Evolutionary conservation across 1,140 invertebrate genomes (phyloP), one percentile per base, ranked within the genome.

Genomic region (Macrocentrus cingulum): DNA sequence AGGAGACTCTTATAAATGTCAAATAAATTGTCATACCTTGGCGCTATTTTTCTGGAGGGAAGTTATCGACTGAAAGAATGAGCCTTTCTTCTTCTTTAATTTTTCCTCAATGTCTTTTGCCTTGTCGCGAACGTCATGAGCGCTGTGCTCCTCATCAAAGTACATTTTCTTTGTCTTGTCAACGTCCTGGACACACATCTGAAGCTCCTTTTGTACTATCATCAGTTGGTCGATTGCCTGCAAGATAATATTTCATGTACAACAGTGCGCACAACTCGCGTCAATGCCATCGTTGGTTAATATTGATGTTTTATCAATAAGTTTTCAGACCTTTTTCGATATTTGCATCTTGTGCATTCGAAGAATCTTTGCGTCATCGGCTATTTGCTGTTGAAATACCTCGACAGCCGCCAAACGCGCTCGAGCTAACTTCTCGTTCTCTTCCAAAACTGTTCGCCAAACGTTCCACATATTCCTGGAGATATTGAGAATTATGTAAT

Each of bases 41-140:
- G 92, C 92, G 80, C 92, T 96, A 74, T 95, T 96, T 80, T 96
- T 95, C 77, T 97, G 94, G 62, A 98, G 82, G 45, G 94, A 95
- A 9, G 94, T 94, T 63, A 97, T 92, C 0, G 94, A 97, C 76
- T 95, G 92, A 80, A 98, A 98, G 77, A 98, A 93, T 1, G 93
- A 93, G 22, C 93, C 94, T 67, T 97, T 97, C 81, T 97, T 97
- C 83, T 94, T 94, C 82, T 96, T 97, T 56, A 97, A 80, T 90
- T 97, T 98, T 80, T 97, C 94, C 76, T 98, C 95, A 59, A 96
- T 95, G 60, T 97, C 94, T 64, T 91, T 88, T 50, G 94, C 92
- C 73, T 97, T 98, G 69, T 95, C 92, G 39, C 95, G 83, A 0
- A 96, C 95, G 69, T 97, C 95, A 68, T 97, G 91, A 7, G 95